phyloP scores from a whole-genome alignment of 2,797 vertebrate genomes.

The Sebastes miniatus region DNA sequence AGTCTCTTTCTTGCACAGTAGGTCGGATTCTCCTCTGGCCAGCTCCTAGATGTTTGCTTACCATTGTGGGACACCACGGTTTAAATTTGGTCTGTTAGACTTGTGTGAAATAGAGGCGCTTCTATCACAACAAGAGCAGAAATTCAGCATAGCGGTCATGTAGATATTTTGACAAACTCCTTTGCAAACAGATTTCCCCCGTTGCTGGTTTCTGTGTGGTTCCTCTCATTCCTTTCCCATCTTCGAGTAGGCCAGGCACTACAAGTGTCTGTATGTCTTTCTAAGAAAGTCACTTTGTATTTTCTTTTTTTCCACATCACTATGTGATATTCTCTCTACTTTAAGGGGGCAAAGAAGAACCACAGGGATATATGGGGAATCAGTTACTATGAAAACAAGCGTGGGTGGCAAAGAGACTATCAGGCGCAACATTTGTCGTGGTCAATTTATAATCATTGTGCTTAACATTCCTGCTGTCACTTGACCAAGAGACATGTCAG shows the following conservation, averaged over 20 bases:
- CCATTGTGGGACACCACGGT: slow-evolving; percentile 67
- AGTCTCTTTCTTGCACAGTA: slow-evolving; percentile 16
- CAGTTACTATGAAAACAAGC: neutral
- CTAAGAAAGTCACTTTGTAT: neutral
- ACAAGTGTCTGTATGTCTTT: neutral
- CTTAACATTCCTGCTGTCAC: neutral
- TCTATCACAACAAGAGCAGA: slow-evolving; percentile 60
- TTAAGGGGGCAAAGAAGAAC: slow-evolving; percentile 5
- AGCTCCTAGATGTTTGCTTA: slow-evolving; percentile 58
- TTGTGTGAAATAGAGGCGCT: slow-evolving; percentile 55
- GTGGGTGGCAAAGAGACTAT: slow-evolving; percentile 2
- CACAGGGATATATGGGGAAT: neutral
- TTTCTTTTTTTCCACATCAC: neutral
- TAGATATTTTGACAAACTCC: slow-evolving; percentile 51
- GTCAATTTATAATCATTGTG: neutral
- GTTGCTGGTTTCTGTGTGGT: slow-evolving; percentile 40
- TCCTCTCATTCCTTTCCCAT: slow-evolving; percentile 19
- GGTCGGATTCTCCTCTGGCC: slow-evolving; percentile 59
- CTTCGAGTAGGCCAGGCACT: neutral
- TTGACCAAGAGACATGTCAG: neutral
- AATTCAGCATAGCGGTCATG: slow-evolving; percentile 38
- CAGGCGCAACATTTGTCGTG: neutral
- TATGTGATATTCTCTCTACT: neutral
- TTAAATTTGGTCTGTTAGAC: slow-evolving; percentile 65
- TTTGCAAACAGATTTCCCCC: slow-evolving; percentile 62